Conservation (phyloP, 2,797 vertebrate species). For the Erpetoichthys calabaricus region DNA sequence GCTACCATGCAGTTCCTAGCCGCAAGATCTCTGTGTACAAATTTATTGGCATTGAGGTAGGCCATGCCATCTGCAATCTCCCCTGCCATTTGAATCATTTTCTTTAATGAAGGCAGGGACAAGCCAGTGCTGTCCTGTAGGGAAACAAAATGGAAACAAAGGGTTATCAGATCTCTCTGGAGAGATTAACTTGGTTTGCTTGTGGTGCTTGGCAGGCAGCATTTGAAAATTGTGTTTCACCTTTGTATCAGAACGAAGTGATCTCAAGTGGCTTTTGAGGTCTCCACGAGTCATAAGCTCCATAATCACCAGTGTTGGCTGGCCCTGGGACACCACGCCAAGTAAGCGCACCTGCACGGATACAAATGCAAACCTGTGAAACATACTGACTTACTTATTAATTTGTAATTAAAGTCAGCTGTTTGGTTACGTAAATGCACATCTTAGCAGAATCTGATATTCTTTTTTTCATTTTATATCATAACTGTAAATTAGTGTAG, state of each 20-base stretch:
- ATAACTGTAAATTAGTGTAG: too few relatives aligned
- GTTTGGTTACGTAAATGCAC: too few relatives aligned
- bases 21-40: slow-evolving; percentile 92
- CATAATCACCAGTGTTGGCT: slow-evolving; percentile 96
- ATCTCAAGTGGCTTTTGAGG: slow-evolving; percentile 91
- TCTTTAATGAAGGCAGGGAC: slow-evolving; percentile 78
- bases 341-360: slow-evolving; percentile 73
- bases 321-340: slow-evolving; percentile 94
- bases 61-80: slow-evolving; percentile 97
- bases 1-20: slow-evolving; percentile 98
- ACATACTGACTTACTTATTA: background rate
- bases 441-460: too few relatives aligned
- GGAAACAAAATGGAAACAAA: background rate
- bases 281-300: slow-evolving; percentile 96
- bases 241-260: slow-evolving; percentile 76
- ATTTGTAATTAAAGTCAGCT: too few relatives aligned
- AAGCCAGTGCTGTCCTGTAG: slow-evolving; percentile 65
- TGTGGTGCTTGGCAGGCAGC: background rate
- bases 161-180: background rate
- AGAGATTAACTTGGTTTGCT: background rate
- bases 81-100: slow-evolving; percentile 98
- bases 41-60: slow-evolving; percentile 97
- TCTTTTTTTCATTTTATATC: too few relatives aligned
- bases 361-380: background rate
- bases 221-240: slow-evolving; percentile 37